phyloP scores from a whole-genome alignment of 2,113 vertebrate species.

The Poicephalus meyeri region DNA sequence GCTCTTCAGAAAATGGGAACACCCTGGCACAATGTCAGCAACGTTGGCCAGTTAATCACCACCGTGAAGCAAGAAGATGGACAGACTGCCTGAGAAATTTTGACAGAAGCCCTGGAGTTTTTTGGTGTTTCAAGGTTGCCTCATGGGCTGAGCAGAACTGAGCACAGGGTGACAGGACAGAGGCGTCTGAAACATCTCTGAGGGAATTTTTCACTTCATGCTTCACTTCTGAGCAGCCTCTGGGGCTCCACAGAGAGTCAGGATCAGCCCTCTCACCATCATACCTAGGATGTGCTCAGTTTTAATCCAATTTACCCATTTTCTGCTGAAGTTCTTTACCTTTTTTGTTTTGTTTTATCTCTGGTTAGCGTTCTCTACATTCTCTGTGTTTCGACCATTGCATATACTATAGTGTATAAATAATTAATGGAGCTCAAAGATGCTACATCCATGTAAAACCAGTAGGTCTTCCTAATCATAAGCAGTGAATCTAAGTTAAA shows the following conservation, averaged over 20 bases:
- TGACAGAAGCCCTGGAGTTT: not conserved
- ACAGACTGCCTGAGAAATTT: too few species aligned
- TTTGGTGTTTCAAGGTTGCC: not conserved
- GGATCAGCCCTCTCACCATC: not conserved
- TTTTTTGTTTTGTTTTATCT: not conserved
- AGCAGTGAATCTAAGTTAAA: not conserved
- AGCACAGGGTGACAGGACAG: not conserved
- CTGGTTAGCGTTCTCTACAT: not conserved
- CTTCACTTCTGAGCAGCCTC: not conserved
- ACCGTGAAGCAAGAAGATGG: too few species aligned
- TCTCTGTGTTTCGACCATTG: not conserved
- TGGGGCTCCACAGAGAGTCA: not conserved
- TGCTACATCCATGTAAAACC: not conserved
- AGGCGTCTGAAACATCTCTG: not conserved
- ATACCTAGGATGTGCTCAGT: not conserved
- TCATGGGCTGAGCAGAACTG: fast-evolving
- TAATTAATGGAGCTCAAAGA: not conserved
- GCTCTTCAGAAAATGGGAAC: too few species aligned
- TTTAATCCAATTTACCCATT: not conserved
- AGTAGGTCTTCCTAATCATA: not conserved
- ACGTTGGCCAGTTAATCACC: too few species aligned
- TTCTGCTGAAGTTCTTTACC: not conserved
- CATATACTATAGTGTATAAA: not conserved
- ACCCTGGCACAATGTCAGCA: too few species aligned
- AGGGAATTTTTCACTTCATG: not conserved